phyloP scores from a whole-genome alignment of 1,140 invertebrate genomes.

The Idris sp. region DNA sequence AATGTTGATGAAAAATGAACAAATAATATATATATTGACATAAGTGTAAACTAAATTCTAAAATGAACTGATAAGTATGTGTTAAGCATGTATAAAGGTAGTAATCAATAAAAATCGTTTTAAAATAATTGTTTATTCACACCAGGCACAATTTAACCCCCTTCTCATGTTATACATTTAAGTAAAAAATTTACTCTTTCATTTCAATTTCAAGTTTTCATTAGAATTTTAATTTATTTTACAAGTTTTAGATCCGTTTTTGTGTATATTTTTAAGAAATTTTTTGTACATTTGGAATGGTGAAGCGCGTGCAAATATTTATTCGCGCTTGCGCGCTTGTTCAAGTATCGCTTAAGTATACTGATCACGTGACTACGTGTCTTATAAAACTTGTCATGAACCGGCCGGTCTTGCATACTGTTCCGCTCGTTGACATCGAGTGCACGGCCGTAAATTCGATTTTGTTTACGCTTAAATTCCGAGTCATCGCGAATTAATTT shows the following conservation, averaged over 20 bases:
- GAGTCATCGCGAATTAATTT: background rate
- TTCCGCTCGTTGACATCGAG: slow-evolving; percentile 59
- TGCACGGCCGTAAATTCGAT: slow-evolving; percentile 40
- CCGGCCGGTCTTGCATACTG: slow-evolving; percentile 74
- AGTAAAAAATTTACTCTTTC: too few species aligned
- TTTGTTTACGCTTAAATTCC: slow-evolving; percentile 23
- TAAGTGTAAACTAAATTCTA: slow-evolving; percentile 68
- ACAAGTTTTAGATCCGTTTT: slow-evolving; percentile 1
- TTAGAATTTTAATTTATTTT: too few species aligned
- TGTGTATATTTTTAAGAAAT: background rate
- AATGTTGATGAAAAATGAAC: slow-evolving; percentile 54
- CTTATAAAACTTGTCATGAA: slow-evolving; percentile 71
- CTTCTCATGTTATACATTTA: too few species aligned
- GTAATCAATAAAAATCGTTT: slow-evolving; percentile 76
- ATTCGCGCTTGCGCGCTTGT: slow-evolving; percentile 70
- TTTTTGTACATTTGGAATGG: too few species aligned
- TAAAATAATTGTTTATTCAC: slow-evolving; percentile 64
- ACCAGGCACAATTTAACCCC: too few species aligned
- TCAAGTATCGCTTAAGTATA: slow-evolving; percentile 2
- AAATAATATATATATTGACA: slow-evolving; percentile 68
- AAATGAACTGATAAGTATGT: slow-evolving; percentile 67
- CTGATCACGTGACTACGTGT: slow-evolving; percentile 71
- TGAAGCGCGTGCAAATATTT: slow-evolving; percentile 75
- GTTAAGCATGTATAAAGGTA: slow-evolving; percentile 75
- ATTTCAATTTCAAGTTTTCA: too few species aligned